These are phyloP conservation scores for Callimorpha dominula DNA, from an alignment of 2,888 invertebrate genomes.

Conservation along the genomic window DNA sequence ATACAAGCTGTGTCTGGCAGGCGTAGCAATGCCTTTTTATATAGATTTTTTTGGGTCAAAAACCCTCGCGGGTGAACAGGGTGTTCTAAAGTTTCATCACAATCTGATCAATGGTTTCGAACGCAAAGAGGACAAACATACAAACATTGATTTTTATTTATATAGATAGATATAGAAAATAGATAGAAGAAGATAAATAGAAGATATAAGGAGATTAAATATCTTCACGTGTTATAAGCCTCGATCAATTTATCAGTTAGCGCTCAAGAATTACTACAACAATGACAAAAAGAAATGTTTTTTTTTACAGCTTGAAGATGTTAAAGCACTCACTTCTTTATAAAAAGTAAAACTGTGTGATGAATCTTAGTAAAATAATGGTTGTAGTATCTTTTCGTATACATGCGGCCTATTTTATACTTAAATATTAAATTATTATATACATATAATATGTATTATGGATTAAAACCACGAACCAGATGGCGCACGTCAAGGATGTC, in stretches of 20 bases:
- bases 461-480: conserved; percentile 32
- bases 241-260: background rate
- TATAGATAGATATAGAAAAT: too few species aligned
- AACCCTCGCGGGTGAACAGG: too few species aligned
- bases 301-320: background rate
- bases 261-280: background rate
- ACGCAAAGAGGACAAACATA: too few species aligned
- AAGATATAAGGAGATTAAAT: background rate
- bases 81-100: too few species aligned
- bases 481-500: conserved; percentile 54
- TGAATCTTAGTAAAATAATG: too few species aligned
- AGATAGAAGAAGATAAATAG: too few species aligned
- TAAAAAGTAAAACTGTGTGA: background rate
- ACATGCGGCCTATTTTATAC: background rate
- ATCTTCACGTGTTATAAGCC: background rate
- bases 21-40: too few species aligned
- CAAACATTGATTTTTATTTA: too few species aligned
- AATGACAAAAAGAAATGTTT: background rate
- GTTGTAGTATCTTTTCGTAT: background rate
- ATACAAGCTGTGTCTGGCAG: too few species aligned
- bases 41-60: too few species aligned
- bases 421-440: background rate
- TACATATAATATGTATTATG: background rate
- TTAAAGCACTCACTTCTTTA: too few species aligned
- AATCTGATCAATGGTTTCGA: too few species aligned